These are phyloP conservation scores for Minunthozetes semirufus DNA, from an alignment of 2,888 invertebrate species.

Conservation along the genomic window DNA sequence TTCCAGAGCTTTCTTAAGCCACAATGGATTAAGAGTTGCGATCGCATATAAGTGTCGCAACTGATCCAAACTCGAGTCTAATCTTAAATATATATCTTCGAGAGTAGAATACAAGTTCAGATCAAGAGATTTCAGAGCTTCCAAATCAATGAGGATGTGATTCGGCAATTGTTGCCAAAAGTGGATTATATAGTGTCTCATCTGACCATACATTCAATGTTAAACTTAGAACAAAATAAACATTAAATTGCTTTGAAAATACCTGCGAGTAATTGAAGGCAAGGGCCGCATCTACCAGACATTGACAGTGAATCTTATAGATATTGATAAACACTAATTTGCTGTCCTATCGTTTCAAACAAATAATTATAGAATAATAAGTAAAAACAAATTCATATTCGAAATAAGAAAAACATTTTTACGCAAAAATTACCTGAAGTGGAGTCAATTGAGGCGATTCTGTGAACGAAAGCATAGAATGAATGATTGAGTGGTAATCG, in stretches of 20 bases:
- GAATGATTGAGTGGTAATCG: slow-evolving; percentile 33
- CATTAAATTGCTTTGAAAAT: not conserved
- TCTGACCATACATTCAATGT: slow-evolving; percentile 4
- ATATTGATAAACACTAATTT: slow-evolving; percentile 30
- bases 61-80: slow-evolving; percentile 19
- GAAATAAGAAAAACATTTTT: no score
- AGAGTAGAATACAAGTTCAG: slow-evolving; percentile 23
- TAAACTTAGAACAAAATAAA: not conserved
- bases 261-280: slow-evolving; percentile 28
- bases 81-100: slow-evolving; percentile 20
- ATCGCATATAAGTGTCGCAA: slow-evolving; percentile 30
- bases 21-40: slow-evolving; percentile 29
- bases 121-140: slow-evolving; percentile 24
- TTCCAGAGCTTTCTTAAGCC: slow-evolving; percentile 32
- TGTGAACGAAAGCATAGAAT: slow-evolving; percentile 31
- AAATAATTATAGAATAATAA: not conserved
- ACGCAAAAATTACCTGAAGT: not conserved
- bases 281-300: slow-evolving; percentile 33
- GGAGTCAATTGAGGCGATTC: not conserved
- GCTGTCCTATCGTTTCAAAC: slow-evolving; percentile 7
- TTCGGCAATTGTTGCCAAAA: slow-evolving; percentile 36
- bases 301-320: slow-evolving; percentile 36
- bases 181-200: slow-evolving; percentile 36
- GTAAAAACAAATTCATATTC: no score
- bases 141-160: slow-evolving; percentile 17